Evolutionary conservation across 2,797 vertebrate species (phyloP).

Genomic region (Peromyscus nudipes): DNA sequence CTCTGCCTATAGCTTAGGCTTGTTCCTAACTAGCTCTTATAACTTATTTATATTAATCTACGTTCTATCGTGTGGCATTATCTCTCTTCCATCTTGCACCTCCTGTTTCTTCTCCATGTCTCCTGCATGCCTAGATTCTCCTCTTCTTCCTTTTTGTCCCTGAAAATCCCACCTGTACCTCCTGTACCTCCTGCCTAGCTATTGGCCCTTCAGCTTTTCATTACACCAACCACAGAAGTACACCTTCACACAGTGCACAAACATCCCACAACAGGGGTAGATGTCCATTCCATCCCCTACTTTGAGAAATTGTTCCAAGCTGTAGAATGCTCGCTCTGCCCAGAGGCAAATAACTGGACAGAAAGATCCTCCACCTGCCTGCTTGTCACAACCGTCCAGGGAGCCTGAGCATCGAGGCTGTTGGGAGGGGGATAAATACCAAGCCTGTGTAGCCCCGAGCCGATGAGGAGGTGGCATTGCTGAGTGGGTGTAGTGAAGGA

Average conservation of each 20-base stretch:
- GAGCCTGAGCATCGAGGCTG: not conserved
- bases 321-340: not conserved
- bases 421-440: not conserved
- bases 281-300: too few relatives aligned
- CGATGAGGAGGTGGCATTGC: not conserved
- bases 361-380: not conserved
- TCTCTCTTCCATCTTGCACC: not conserved
- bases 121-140: not conserved
- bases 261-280: not conserved
- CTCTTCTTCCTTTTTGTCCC: not conserved
- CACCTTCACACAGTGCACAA: not conserved
- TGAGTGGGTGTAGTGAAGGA: not conserved
- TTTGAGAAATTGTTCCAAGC: slow-evolving; percentile 15
- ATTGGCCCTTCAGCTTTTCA: not conserved
- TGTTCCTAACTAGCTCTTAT: not conserved
- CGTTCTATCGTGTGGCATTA: not conserved
- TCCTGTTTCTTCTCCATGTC: not conserved
- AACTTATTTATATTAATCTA: not conserved
- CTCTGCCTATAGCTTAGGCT: not conserved
- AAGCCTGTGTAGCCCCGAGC: not conserved
- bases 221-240: not conserved
- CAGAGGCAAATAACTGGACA: not conserved
- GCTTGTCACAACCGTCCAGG: not conserved
- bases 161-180: too few relatives aligned
- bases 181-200: not conserved